A percentile compares a stretch with the other conserved stretches of the same genome.
phyloP scores from a whole-genome alignment of 2,797 vertebrate species.

The Gephyroberyx darwinii region DNA sequence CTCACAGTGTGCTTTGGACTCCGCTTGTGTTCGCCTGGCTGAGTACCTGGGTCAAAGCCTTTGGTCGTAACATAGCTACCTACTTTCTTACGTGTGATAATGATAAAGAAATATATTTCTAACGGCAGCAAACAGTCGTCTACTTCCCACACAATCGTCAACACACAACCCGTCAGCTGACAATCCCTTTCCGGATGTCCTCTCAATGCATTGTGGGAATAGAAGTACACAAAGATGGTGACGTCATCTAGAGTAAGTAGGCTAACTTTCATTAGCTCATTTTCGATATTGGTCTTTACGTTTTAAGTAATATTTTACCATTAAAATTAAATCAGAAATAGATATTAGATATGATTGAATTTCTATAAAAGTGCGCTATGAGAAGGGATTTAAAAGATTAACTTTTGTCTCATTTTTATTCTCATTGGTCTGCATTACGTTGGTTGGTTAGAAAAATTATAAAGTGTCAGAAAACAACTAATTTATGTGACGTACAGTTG shows the following conservation, averaged over 20 bases:
- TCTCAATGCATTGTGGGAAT: conserved; percentile 55
- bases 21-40: conserved; percentile 97
- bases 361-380: no score
- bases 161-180: conserved; percentile 61
- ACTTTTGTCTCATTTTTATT: neutral
- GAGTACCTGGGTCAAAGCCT: conserved; percentile 95
- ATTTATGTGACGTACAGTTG: no score
- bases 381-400: no score
- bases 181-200: conserved; percentile 37
- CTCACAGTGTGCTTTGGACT: conserved; percentile 98
- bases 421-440: no score
- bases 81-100: fast-evolving
- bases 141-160: neutral
- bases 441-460: no score
- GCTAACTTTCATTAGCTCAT: no score
- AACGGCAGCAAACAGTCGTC: neutral
- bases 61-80: conserved; percentile 89
- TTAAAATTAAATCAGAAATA: no score
- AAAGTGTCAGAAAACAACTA: no score
- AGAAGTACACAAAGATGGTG: conserved; percentile 22
- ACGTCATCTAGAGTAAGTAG: no score
- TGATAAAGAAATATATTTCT: neutral
- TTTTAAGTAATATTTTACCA: no score
- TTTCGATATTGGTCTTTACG: no score
- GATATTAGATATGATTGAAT: no score